A percentile compares a stretch with the other conserved stretches of the same genome.
phyloP scores from a whole-genome alignment of 2,888 invertebrate genomes.

The Parasteatoda lunata region DNA sequence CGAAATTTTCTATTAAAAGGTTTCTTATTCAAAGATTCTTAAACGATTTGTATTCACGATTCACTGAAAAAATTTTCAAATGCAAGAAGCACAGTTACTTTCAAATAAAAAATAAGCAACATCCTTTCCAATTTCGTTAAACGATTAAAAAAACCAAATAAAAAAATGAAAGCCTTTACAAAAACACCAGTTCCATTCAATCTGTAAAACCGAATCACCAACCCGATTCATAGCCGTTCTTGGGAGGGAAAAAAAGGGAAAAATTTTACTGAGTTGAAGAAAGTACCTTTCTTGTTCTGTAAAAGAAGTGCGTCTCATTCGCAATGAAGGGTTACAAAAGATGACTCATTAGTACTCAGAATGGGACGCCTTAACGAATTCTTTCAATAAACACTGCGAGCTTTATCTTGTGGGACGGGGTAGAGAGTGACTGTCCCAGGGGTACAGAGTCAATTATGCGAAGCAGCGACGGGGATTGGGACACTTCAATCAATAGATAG shows the following conservation, averaged over 20 bases:
- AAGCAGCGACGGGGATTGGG: constrained; percentile 30
- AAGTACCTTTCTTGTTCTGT: neutral
- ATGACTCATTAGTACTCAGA: constrained; percentile 54
- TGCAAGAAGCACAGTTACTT: no score
- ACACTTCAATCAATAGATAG: constrained; percentile 38
- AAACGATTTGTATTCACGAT: no score
- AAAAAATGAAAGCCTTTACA: neutral
- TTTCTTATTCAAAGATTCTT: no score
- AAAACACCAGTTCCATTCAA: constrained; percentile 1
- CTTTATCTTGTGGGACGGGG: constrained; percentile 20
- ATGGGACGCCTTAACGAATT: constrained; percentile 55
- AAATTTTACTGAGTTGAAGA: neutral
- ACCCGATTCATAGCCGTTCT: neutral
- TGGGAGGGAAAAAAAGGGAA: neutral
- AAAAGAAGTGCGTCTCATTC: constrained; percentile 2
- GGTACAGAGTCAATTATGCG: constrained; percentile 59
- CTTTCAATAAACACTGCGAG: constrained; percentile 33
- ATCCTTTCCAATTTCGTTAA: no score
- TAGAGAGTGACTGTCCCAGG: constrained; percentile 29
- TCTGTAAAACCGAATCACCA: constrained; percentile 13
- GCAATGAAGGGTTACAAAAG: constrained; percentile 38
- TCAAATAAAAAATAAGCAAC: no score
- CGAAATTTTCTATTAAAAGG: no score
- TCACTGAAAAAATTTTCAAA: no score
- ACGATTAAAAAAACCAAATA: neutral